Evolutionary conservation across 2,888 invertebrate genomes (phyloP).

Genomic region (Plebejus melissa): DNA sequence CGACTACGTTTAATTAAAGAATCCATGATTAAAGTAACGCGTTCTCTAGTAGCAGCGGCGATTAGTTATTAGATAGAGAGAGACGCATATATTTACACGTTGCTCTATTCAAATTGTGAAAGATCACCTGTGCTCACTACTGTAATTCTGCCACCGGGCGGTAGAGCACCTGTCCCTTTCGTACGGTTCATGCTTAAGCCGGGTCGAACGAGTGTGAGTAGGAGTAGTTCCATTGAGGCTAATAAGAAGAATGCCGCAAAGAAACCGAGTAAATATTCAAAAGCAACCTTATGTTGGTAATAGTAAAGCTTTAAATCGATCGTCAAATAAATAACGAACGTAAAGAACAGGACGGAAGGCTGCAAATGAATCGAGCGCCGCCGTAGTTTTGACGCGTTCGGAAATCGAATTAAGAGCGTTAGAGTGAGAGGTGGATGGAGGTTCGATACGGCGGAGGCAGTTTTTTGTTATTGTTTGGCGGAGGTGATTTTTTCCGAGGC

Average conservation of each 20-base stretch:
- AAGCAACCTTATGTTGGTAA: constrained; percentile 41
- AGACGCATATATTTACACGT: constrained; percentile 66
- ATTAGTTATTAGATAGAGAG: constrained; percentile 48
- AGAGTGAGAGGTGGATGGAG: constrained; percentile 73
- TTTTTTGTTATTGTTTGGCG: constrained; percentile 74
- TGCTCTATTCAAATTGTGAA: constrained; percentile 66
- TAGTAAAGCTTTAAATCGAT: constrained; percentile 31
- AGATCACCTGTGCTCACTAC: constrained; percentile 80
- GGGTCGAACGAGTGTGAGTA: constrained; percentile 77
- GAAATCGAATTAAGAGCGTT: constrained; percentile 77
- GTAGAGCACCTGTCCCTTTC: constrained; percentile 79
- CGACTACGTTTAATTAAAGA: constrained; percentile 61
- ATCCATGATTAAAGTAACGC: constrained; percentile 47
- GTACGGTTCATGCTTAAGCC: constrained; percentile 72
- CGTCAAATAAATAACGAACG: constrained; percentile 41
- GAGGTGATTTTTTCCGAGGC: constrained; percentile 75
- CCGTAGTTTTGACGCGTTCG: constrained; percentile 75
- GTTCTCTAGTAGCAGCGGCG: constrained; percentile 46
- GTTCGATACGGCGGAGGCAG: constrained; percentile 63
- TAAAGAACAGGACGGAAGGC: constrained; percentile 69
- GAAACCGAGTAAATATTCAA: constrained; percentile 32
- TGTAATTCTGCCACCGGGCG: constrained; percentile 73
- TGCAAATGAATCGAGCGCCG: constrained; percentile 68
- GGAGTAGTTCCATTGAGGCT: constrained; percentile 63
- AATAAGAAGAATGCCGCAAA: constrained; percentile 47